Evolutionary conservation across 2,113 vertebrate species (phyloP), one percentile per base, ranked within the genome.

Genomic region (Anser cygnoides): DNA sequence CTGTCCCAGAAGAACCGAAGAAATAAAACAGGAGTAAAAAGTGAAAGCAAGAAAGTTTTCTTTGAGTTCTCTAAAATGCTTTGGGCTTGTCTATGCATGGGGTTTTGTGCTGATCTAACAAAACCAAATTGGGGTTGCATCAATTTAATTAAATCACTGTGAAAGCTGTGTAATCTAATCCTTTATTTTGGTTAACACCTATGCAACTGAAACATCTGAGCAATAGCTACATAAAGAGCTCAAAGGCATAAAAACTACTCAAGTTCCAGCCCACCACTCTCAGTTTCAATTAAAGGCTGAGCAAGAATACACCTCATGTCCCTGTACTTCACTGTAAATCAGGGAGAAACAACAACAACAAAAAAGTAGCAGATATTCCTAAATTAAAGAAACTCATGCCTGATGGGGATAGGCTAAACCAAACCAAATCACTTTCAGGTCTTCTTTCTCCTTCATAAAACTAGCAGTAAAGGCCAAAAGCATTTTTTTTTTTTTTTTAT

Each of bases 161-260:
- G 84, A 90, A 96, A 92, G 7, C 44, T 73, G 35, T 76, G 67
- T 44, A 82, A 84, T 75, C 33, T 49, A 90, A 90, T 67, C 57
- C 72, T 52, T 88, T 80, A 52, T 59, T 96, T 95, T 75, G 63
- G 39, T 72, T 94, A 81, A 96, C 65, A 90, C 76, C 59, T 84
- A 25, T 93, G 58, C 54, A 91, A 84, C 70, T 70, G 76, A 82
- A 58, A 78, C 49, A 14, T 46, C 68, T 84, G 39, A 96, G 31
- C 70, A 84, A 72, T 21, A 81, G 44, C 61, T 92, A 73, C 19
- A 61, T 16, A 29, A 65, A 72, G 58, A 89, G 58, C 66, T 92
- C 73, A 89, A 89, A 89, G 77, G 61, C 77, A 79, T 33, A 54
- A 72, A 93, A 92, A 95, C 71, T 20, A 11, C 6, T 57, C 43